Conservation (phyloP, 1,140 invertebrate species). For the Diabrotica virgifera region DNA sequence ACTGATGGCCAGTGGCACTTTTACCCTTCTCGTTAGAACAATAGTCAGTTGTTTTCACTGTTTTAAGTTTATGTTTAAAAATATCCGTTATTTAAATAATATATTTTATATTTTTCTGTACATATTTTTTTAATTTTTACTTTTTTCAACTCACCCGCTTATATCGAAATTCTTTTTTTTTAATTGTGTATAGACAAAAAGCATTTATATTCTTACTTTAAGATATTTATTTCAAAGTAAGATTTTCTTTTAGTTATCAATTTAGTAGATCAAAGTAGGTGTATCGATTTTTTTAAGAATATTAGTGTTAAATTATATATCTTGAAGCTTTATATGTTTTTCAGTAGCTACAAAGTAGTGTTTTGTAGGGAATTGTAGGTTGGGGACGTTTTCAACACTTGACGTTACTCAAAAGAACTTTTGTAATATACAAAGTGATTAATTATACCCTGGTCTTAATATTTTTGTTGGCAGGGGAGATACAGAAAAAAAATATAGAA, state of each 20-base stretch:
- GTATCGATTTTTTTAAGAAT: conserved; percentile 11
- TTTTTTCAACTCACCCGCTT: conserved; percentile 30
- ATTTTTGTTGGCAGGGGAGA: no score
- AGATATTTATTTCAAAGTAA: conserved; percentile 29
- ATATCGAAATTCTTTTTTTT: conserved; percentile 4
- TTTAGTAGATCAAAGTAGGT: conserved; percentile 9
- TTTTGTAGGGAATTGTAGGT: conserved; percentile 18
- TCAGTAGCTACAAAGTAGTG: conserved; percentile 40
- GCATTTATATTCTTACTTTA: conserved; percentile 36
- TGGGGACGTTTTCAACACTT: not conserved
- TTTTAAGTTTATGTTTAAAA: conserved; percentile 9
- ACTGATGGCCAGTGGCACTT: no score
- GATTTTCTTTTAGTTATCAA: conserved; percentile 11
- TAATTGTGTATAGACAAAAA: conserved; percentile 13
- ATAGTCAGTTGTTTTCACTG: conserved; percentile 20
- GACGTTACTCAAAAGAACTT: not conserved
- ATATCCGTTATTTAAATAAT: conserved; percentile 7
- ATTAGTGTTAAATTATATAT: not conserved
- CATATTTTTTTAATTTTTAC: conserved; percentile 28
- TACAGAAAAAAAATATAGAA: no score
- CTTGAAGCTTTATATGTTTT: conserved; percentile 37
- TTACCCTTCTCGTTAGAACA: not conserved
- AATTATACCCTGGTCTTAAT: no score
- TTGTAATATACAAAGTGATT: no score
- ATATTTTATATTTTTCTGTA: conserved; percentile 28